phyloP scores from a whole-genome alignment of 1,140 invertebrate species.

The Temnothorax nylanderi region DNA sequence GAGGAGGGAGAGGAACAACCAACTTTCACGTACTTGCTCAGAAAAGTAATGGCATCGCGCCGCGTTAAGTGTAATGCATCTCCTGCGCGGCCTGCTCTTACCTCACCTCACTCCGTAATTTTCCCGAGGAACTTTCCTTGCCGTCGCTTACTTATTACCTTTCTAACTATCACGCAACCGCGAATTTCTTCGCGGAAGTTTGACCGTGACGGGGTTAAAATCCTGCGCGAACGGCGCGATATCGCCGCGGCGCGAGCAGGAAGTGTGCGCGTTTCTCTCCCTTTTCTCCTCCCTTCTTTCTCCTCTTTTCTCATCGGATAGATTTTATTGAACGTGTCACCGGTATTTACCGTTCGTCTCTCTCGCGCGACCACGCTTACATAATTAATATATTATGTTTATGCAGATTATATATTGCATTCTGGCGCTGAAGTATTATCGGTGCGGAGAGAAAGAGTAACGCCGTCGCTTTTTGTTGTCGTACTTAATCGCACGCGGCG shows the following conservation, averaged over 20 bases:
- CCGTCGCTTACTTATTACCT: constrained; percentile 71
- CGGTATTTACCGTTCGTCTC: background rate
- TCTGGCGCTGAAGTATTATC: constrained; percentile 25
- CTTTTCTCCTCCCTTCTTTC: background rate
- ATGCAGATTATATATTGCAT: constrained; percentile 34
- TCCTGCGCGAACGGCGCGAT: constrained; percentile 18
- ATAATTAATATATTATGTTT: constrained; percentile 50
- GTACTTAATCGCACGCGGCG: background rate
- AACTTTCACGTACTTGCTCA: constrained; percentile 77
- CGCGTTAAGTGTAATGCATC: constrained; percentile 77
- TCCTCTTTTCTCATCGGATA: background rate
- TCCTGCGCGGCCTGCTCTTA: constrained; percentile 70
- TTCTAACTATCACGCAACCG: constrained; percentile 69
- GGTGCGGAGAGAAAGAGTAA: background rate
- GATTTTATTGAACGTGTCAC: constrained; percentile 25
- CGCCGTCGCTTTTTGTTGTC: constrained; percentile 20
- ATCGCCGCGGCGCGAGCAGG: constrained; percentile 27
- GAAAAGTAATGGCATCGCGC: constrained; percentile 66
- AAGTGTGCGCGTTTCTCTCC: background rate
- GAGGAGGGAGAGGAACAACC: background rate
- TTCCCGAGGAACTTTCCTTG: constrained; percentile 72
- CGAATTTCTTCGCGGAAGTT: constrained; percentile 76
- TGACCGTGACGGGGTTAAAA: constrained; percentile 74
- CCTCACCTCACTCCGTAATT: constrained; percentile 71
- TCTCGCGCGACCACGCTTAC: background rate